phyloP scores from a whole-genome alignment of 92 coral and sea anemone genomes.

The Ricordea florida region DNA sequence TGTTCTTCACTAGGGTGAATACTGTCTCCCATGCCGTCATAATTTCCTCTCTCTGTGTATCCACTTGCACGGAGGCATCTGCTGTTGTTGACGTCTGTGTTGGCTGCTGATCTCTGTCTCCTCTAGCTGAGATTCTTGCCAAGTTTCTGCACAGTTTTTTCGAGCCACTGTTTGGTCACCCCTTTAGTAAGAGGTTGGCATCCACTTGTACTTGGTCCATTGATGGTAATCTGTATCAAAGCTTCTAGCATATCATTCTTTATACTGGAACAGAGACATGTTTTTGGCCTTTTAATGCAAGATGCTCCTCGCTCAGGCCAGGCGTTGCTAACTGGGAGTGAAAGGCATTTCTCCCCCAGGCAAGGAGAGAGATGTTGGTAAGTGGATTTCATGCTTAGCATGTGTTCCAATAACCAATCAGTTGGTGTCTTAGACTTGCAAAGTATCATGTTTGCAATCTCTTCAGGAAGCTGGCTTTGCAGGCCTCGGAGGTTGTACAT shows the following conservation, averaged over 20 bases:
- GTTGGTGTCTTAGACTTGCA: conserved; percentile 41
- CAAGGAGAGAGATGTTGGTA: conserved; percentile 42
- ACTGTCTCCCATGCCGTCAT: not conserved
- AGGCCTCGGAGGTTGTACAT: conserved; percentile 28
- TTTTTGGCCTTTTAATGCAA: conserved; percentile 33
- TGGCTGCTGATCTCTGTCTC: not conserved
- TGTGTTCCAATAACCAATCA: conserved; percentile 52
- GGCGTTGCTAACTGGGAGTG: conserved; percentile 65
- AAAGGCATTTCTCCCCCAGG: conserved; percentile 59
- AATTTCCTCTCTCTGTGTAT: not conserved
- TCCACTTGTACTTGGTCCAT: conserved; percentile 46
- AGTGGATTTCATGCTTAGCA: conserved; percentile 49
- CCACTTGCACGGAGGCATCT: conserved; percentile 32
- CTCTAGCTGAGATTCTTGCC: conserved; percentile 22
- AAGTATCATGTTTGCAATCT: conserved; percentile 25
- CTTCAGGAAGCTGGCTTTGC: conserved; percentile 49
- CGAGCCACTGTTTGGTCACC: conserved; percentile 47
- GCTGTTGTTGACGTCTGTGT: conserved; percentile 3
- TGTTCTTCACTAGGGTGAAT: not conserved
- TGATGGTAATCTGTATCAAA: conserved; percentile 45
- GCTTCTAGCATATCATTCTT: conserved; percentile 36
- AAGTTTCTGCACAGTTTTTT: conserved; percentile 41
- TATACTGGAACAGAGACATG: conserved; percentile 10
- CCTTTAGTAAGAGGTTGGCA: conserved; percentile 9
- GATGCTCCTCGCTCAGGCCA: conserved; percentile 60